Base-by-base conservation (phyloP, 2,113 vertebrate genomes). In the Lichenostomus cassidix region DNA sequence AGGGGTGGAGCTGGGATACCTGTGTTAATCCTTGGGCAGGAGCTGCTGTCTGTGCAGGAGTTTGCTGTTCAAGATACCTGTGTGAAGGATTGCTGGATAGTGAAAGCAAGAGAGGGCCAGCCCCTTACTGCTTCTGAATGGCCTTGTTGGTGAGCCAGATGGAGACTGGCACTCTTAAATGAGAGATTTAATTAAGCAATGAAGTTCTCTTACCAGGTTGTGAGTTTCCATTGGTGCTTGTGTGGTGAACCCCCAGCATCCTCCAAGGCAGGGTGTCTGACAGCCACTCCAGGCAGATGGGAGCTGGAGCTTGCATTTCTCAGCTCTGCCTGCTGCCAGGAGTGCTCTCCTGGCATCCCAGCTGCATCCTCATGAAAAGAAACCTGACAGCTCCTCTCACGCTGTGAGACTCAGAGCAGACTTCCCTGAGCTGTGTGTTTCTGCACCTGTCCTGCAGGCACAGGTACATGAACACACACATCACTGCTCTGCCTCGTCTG, bases 381-480 rank as follows among this genome's bases (percentile, higher is more conserved):
- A 83, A 25, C 35, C 24, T 56, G 39, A 55, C 42, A 69, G 25
- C 60, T 89, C 75, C 62, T 73, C 42, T 67, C 5, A 4, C 1
- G 2, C 65, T 52, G 19, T 1, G 6, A 44, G 35, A 9, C n/a
- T 63, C 22, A 19, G 41, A n/a, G 27, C 64, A 33, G 70, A 14
- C 24, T 25, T 37, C 55, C 69, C 55, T 0, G 1, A 35, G 35
- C 46, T 31, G 16, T 2, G 0, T n/a, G 29, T 25, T 39, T 47
- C 3, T 44, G 13, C 23, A 12, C 29, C 14, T 31, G 39, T n/a
- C 56, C 53, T 71, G 55, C 55, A 64, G 53, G 59, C 59, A 39
- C 52, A 19, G 28, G 3, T 2, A 55, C 9, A 10, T 5, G 7
- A 55, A 29, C 2, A 2, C 10, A 12, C 1, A 5, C 27, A 3